Conservation (phyloP, 2,797 vertebrate genomes). For the Lophotriccus pileatus region DNA sequence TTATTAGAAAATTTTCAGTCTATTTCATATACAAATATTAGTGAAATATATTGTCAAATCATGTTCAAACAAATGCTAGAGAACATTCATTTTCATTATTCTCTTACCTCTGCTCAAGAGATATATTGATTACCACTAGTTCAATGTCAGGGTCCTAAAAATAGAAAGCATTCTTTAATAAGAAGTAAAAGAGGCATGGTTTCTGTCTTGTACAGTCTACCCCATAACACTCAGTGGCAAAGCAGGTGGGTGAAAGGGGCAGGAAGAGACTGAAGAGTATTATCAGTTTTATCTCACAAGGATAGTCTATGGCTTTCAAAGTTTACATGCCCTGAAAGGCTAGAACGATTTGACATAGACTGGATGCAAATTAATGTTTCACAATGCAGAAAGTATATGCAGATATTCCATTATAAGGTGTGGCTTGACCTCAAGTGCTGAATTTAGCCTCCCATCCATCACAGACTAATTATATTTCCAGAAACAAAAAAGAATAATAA, state of each 20-base stretch:
- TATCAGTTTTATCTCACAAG: neutral
- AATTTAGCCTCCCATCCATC: slow-evolving; percentile 45
- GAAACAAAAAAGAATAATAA: slow-evolving; percentile 22
- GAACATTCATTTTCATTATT: neutral
- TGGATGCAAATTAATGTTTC: neutral
- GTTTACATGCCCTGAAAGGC: neutral
- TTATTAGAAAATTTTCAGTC: neutral
- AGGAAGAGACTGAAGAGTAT: neutral
- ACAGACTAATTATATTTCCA: slow-evolving; percentile 34
- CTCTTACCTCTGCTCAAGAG: neutral
- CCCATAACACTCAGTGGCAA: neutral
- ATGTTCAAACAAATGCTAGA: neutral
- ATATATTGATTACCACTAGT: neutral
- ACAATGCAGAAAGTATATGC: neutral
- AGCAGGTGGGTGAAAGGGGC: neutral
- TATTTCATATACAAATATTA: neutral
- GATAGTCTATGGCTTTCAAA: neutral
- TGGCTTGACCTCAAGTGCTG: neutral
- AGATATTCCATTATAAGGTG: slow-evolving; percentile 2
- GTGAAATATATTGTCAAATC: neutral
- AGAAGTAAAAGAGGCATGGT: neutral
- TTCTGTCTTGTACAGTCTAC: neutral
- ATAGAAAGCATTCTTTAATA: neutral
- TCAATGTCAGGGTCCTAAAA: slow-evolving; percentile 2
- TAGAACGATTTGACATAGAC: neutral